Percentiles rank a stretch among this genome's conserved stretches.
Evolutionary conservation across 1,140 invertebrate species (phyloP).

Genomic region (Tribolium madens): DNA sequence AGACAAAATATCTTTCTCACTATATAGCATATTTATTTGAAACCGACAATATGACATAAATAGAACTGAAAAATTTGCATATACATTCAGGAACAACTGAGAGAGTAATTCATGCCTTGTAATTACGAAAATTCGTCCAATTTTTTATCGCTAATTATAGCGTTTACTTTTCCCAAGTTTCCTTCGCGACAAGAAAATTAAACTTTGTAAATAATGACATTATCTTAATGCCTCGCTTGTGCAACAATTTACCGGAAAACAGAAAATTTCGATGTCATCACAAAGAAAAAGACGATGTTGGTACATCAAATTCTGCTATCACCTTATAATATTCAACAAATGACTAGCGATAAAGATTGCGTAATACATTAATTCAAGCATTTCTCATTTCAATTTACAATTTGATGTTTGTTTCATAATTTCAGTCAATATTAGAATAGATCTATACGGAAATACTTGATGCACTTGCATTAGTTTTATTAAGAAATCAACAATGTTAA

Average conservation of each 20-base stretch:
- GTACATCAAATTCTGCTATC: neutral
- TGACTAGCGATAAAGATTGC: too few relatives aligned
- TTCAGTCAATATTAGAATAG: too few relatives aligned
- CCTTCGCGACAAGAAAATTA: conserved; percentile 12
- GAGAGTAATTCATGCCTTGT: neutral
- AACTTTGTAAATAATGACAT: conserved; percentile 22
- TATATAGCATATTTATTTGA: neutral
- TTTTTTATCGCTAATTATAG: conserved; percentile 7
- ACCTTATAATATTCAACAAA: too few relatives aligned
- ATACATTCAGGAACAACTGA: neutral
- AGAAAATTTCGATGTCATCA: conserved; percentile 22
- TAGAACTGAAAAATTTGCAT: neutral
- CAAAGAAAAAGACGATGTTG: conserved; percentile 1
- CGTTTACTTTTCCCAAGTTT: conserved; percentile 4
- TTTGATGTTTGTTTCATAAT: too few relatives aligned
- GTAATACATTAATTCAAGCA: too few relatives aligned
- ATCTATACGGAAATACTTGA: too few relatives aligned
- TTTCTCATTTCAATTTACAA: too few relatives aligned
- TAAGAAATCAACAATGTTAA: too few relatives aligned
- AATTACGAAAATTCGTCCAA: conserved; percentile 14
- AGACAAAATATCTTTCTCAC: neutral
- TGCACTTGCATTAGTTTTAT: too few relatives aligned
- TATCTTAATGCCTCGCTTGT: conserved; percentile 25
- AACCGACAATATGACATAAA: neutral
- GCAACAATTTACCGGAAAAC: conserved; percentile 30